Evolutionary conservation across 2,113 vertebrate species (phyloP), one percentile per base, ranked within the genome.

Genomic region (Fregetta grallaria): DNA sequence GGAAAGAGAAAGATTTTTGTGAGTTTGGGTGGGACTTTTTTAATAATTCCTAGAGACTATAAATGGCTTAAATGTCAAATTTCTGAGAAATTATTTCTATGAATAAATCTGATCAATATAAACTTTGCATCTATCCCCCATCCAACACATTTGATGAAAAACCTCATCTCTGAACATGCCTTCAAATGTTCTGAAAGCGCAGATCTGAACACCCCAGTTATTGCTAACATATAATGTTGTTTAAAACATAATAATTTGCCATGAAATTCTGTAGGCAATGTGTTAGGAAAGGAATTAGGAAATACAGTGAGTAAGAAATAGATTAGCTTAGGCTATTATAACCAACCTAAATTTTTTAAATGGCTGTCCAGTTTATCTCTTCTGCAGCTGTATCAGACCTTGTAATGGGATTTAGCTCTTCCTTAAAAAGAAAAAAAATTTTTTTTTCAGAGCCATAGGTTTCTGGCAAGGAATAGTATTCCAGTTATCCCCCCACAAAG

Each of bases 381-480:
- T 74, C 94, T 92, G 87, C 97, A 97, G 92, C 96, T 97, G 94
- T 83, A 95, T 96, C 92, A 94, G 94, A 92, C 95, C 87, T 97
- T 97, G 74, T 96, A 97, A 97, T 96, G 87, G 94, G 96, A 96
- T 97, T 96, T 97, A 67, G 21, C 32, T 82, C 81, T 93, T 91
- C 83, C 83, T 83, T 89, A 95, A 93, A 86, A 90, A 79, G 40
- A 20, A 62, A 40, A 58, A 22, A 65, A 34, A 53, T 29, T 18
- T 53, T 55, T 38, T 77, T 27, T 74, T 19, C 10, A 22, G 72
- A 94, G 72, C 65, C 13, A n/a, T 89, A 56, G 77, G 70, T 74
- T 96, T 94, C 77, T 92, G 34, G 38, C 44, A 78, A 62, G 66
- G 68, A 89, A 66, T 77, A 89, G 29, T 27, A 74, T 92, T 86